Evolutionary conservation across 2,888 invertebrate species (phyloP).

Genomic region (Drosophila falleni): DNA sequence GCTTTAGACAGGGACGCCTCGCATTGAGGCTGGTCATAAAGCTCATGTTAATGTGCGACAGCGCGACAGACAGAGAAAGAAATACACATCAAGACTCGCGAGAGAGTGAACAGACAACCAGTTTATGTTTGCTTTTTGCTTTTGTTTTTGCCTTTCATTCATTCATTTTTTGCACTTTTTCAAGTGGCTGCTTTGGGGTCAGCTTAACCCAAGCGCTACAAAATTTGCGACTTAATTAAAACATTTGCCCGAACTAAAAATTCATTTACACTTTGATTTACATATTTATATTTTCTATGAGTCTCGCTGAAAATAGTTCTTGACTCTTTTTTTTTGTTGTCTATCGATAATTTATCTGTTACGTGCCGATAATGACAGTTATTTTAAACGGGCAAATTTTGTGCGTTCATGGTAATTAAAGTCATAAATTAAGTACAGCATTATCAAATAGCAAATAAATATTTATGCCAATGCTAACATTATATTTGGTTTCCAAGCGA

Average conservation of each 20-base stretch:
- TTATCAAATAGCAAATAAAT: slow-evolving; percentile 52
- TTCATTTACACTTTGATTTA: slow-evolving; percentile 27
- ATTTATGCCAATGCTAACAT: slow-evolving; percentile 46
- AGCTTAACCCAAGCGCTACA: slow-evolving; percentile 61
- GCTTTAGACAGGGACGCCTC: slow-evolving; percentile 52
- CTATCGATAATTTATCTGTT: slow-evolving; percentile 15
- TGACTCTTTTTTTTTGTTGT: not conserved
- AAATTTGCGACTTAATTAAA: slow-evolving; percentile 72
- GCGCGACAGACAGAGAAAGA: slow-evolving; percentile 27
- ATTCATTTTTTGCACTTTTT: slow-evolving; percentile 45
- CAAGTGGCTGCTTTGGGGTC: slow-evolving; percentile 65
- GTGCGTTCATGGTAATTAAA: slow-evolving; percentile 33
- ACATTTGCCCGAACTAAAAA: slow-evolving; percentile 48
- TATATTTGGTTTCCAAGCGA: slow-evolving; percentile 37
- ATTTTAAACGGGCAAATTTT: slow-evolving; percentile 13
- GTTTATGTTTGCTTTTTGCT: slow-evolving; percentile 45
- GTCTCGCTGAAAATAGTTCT: slow-evolving; percentile 14
- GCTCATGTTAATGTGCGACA: slow-evolving; percentile 57
- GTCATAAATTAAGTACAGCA: slow-evolving; percentile 60
- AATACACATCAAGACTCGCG: slow-evolving; percentile 10
- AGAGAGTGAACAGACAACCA: slow-evolving; percentile 48
- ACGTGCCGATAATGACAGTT: slow-evolving; percentile 24
- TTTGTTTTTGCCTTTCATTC: slow-evolving; percentile 18
- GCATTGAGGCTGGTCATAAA: slow-evolving; percentile 75
- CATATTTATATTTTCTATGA: slow-evolving; percentile 17